These are phyloP conservation scores for Heliconius congener DNA, from an alignment of 1,140 invertebrate genomes.

Conservation along the genomic window DNA sequence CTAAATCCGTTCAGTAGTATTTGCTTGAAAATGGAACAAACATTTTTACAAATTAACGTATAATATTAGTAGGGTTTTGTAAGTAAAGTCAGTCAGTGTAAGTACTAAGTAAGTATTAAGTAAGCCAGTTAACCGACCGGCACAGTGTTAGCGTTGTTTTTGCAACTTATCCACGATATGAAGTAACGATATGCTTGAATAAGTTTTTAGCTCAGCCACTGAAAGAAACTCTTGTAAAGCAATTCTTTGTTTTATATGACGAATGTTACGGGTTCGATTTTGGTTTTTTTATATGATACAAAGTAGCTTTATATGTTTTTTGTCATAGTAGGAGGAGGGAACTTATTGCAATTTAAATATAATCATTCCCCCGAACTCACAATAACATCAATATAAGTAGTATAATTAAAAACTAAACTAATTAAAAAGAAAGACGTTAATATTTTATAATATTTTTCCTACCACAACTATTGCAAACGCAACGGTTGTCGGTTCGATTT, in stretches of 20 bases:
- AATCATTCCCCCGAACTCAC: neutral
- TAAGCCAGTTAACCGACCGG: conserved; percentile 7
- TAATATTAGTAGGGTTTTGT: neutral
- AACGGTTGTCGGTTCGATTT: too few relatives aligned
- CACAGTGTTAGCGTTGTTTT: neutral
- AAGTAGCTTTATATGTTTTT: neutral
- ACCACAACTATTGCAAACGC: too few relatives aligned
- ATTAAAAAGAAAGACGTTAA: too few relatives aligned
- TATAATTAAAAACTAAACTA: too few relatives aligned
- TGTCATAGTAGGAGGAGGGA: too few relatives aligned
- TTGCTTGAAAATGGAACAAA: neutral
- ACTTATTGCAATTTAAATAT: too few relatives aligned
- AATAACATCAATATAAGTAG: neutral
- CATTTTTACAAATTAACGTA: neutral
- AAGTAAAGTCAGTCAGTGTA: conserved; percentile 4
- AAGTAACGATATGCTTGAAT: neutral
- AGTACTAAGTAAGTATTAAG: conserved; percentile 5
- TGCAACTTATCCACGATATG: neutral
- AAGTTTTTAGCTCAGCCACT: neutral
- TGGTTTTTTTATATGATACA: neutral
- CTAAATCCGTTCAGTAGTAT: neutral
- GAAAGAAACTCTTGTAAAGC: neutral
- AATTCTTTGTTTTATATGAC: neutral
- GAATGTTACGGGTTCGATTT: neutral
- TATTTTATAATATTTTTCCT: too few relatives aligned